Conservation (phyloP, 2,113 vertebrate species). For the Boulengeromyrus knoepffleri region DNA sequence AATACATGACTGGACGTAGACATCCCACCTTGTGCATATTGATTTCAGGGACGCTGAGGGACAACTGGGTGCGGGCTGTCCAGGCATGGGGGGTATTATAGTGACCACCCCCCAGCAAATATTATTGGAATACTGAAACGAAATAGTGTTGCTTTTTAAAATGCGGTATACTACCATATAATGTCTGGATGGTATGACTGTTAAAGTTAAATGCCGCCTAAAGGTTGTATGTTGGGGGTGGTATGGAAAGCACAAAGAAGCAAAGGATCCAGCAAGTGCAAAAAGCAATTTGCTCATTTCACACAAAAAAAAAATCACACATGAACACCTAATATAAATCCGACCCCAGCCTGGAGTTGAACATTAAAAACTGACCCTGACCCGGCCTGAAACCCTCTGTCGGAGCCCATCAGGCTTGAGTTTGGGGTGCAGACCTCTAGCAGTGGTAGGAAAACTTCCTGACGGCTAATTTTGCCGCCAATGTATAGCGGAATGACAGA, state of each 20-base stretch:
- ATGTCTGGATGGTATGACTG: neutral
- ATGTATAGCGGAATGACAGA: neutral
- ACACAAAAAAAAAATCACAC: neutral
- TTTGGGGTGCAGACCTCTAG: neutral
- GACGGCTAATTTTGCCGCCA: neutral
- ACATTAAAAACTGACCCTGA: neutral
- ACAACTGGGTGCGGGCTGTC: neutral
- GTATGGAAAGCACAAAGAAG: neutral
- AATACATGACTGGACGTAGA: neutral
- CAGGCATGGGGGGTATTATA: neutral
- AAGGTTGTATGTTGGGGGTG: neutral
- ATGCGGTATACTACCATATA: neutral
- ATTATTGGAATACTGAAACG: neutral
- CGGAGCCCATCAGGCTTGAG: neutral
- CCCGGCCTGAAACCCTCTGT: neutral
- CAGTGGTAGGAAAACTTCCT: neutral
- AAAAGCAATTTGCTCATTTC: neutral
- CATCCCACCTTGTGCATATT: neutral
- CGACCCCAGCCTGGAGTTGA: neutral
- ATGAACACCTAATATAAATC: neutral
- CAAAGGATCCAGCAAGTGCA: neutral
- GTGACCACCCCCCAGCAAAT: neutral
- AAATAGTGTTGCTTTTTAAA: neutral
- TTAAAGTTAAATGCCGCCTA: neutral
- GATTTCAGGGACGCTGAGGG: neutral